Evolutionary conservation across 2,113 vertebrate genomes (phyloP).

Genomic region (Lepus europaeus): DNA sequence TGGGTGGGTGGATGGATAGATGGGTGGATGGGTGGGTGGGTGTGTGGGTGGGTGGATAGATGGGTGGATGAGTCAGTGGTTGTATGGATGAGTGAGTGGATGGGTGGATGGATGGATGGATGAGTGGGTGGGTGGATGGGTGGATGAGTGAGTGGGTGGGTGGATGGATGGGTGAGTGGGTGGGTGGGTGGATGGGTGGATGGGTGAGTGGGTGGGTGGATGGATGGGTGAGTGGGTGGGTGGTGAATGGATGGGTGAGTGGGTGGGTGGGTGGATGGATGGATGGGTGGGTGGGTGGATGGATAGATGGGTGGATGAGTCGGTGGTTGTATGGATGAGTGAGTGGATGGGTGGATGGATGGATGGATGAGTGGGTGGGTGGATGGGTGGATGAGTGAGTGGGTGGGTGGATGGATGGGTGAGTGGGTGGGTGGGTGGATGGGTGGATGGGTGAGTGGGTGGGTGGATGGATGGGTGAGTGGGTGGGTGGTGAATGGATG

Average conservation of each 20-base stretch:
- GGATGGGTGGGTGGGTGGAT: fast-evolving
- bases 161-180: neutral
- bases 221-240: too few species aligned
- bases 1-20: fast-evolving
- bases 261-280: neutral
- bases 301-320: neutral
- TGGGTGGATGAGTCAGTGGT: fast-evolving
- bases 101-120: neutral
- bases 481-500: too few species aligned
- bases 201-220: neutral
- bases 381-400: too few species aligned
- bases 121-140: neutral
- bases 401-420: neutral
- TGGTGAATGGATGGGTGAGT: too few species aligned
- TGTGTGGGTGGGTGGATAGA: neutral
- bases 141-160: neutral
- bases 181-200: neutral
- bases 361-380: neutral
- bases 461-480: fast-evolving
- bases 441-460: neutral
- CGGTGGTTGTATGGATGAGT: too few species aligned
- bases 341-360: fast-evolving
- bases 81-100: neutral
- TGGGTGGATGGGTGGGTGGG: neutral
- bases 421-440: neutral